phyloP scores from a whole-genome alignment of 2,888 invertebrate genomes.

The Perdita meconis region DNA sequence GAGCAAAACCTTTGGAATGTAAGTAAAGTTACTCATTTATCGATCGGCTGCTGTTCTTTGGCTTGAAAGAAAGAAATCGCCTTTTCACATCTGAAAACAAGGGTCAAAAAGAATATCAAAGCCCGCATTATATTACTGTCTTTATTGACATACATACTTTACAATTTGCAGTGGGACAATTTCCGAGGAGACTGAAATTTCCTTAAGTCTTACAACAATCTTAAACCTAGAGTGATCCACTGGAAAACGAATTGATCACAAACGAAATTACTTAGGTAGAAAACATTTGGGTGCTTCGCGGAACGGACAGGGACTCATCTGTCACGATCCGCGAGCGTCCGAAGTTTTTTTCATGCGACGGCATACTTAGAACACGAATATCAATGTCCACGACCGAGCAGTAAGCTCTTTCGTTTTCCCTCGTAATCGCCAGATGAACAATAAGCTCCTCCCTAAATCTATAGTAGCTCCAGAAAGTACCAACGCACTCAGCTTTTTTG shows the following conservation, averaged over 20 bases:
- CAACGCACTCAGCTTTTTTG: too few relatives aligned
- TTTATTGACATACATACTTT: constrained; percentile 65
- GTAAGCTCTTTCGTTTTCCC: constrained; percentile 34
- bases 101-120: background rate
- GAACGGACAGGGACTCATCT: constrained; percentile 71
- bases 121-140: constrained; percentile 38
- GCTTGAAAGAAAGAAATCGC: too few relatives aligned
- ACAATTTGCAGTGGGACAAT: constrained; percentile 55
- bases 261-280: constrained; percentile 41
- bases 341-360: background rate
- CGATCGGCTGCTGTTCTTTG: too few relatives aligned
- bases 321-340: constrained; percentile 60
- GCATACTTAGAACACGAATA: constrained; percentile 8
- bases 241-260: constrained; percentile 33
- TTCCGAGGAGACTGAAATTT: constrained; percentile 27
- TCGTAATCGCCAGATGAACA: constrained; percentile 15
- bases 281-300: constrained; percentile 31
- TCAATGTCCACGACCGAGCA: background rate
- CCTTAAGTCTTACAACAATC: constrained; percentile 22
- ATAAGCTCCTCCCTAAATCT: constrained; percentile 28
- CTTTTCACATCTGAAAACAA: background rate
- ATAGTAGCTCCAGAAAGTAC: too few relatives aligned
- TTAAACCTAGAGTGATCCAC: constrained; percentile 34
- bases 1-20: too few relatives aligned
- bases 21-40: too few relatives aligned